Evolutionary conservation across 53 echinoderm and acorn worm species (phyloP), one percentile per base, ranked within the genome.

Genomic region (Echinometra lucunter): DNA sequence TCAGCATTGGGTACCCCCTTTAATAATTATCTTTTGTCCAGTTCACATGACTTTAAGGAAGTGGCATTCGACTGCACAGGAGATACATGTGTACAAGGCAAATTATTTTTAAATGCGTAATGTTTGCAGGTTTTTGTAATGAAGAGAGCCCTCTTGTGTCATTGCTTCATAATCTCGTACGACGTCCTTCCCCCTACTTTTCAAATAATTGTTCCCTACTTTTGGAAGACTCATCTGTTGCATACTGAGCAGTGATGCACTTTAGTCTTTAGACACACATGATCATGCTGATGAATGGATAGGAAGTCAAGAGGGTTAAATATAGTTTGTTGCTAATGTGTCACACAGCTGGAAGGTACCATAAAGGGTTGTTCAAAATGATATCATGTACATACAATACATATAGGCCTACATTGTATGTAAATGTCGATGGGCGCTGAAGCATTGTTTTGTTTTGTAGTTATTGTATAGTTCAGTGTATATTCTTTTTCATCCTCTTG

Each of bases 271-370:
- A 85, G 30, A 49, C 11, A 49, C 85, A 85, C 85, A 85, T 85
- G 85, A 85, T 49, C 85, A 9, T 13, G 85, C 49, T 49, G 49
- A 47, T 49, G 85, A 49, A n/a, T 7, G 85, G 85, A 30, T 85
- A 85, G 85, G 85, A 85, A 85, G 85, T 85, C 28, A 47, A 49
- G 85, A 49, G 49, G 85, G 85, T 85, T 85, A 85, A 47, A 85
- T 49, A 85, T 85, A 85, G 85, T 85, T 49, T 85, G 85, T 45
- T 85, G 85, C 85, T 85, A 85, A 85, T 85, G 85, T 85, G 85
- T 85, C 85, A 85, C 85, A n/a, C 85, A 85, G 85, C 45, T 85
- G 85, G 85, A 85, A 53, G 85, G 85, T 85, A 49, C 85, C 27
- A 30, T 85, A 49, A 85, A 85, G 85, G 85, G 85, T 85, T 85